Evolutionary conservation across 2,888 invertebrate genomes (phyloP).

Genomic region (Parascotia fuliginaria): DNA sequence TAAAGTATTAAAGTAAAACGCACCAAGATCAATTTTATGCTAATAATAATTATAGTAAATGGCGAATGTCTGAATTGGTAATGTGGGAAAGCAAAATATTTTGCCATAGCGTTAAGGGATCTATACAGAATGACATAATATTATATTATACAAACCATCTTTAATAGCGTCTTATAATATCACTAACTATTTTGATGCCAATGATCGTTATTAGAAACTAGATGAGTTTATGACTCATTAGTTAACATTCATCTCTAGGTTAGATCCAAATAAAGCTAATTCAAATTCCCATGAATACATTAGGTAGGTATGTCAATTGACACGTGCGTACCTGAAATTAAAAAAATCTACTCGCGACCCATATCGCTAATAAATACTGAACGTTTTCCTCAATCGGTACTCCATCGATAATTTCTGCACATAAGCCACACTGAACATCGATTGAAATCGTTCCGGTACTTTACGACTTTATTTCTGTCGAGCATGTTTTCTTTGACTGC

Average conservation of each 20-base stretch:
- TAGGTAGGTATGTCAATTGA: slow-evolving; percentile 44
- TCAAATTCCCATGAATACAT: slow-evolving; percentile 25
- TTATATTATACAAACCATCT: too few species aligned
- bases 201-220: too few species aligned
- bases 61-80: slow-evolving; percentile 32
- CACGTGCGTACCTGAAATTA: slow-evolving; percentile 50
- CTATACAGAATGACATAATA: too few species aligned
- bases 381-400: slow-evolving; percentile 67
- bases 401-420: slow-evolving; percentile 71
- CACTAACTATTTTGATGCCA: too few species aligned
- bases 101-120: too few species aligned
- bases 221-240: too few species aligned
- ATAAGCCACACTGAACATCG: slow-evolving; percentile 77
- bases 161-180: too few species aligned
- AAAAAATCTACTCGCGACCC: slow-evolving; percentile 50
- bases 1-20: slow-evolving; percentile 2
- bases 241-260: slow-evolving; percentile 1
- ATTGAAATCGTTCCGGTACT: slow-evolving; percentile 82
- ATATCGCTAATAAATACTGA: slow-evolving; percentile 51
- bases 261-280: slow-evolving; percentile 8
- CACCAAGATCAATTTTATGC: slow-evolving; percentile 18
- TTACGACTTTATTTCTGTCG: slow-evolving; percentile 84
- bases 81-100: slow-evolving; percentile 45
- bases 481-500: slow-evolving; percentile 83
- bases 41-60: slow-evolving; percentile 20